Evolutionary conservation across 1,140 invertebrate genomes (phyloP), one percentile per base, ranked within the genome.

Genomic region (Venustaconcha ellipsiformis): DNA sequence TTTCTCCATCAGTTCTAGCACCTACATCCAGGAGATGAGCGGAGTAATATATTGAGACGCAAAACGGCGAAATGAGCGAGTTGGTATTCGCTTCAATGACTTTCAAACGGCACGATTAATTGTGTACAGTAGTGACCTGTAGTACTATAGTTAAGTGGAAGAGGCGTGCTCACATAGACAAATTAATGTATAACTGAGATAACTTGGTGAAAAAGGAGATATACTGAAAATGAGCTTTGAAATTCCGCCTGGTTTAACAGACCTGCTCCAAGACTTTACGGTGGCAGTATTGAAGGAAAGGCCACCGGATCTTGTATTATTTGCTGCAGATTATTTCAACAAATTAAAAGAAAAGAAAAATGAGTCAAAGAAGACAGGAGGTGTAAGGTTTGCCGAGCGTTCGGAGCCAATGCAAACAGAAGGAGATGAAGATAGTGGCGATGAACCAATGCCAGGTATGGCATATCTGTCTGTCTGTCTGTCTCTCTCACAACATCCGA

Each of bases 181-280:
- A 48, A 48, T 8, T 48, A 48, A 48, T 48, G 37, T 48, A 48
- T 48, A 48, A 48, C 37, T 6, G 37, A 11, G 37, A 48, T 48
- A 48, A 48, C 37, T 48, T 11, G 37, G 37, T 48, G 11, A 48
- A 48, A 48, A 48, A 48, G 37, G 11, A 48, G 37, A 48, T 48
- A 48, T 70, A 72, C 14, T 63, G 57, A 72, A 58, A 68, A 90
- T 90, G 89, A 89, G 85, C 82, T 89, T 90, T 78, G 90, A 90
- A 83, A 91, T 98, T 87, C 96, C 96, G 67, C 94, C 96, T 88
- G 95, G 97, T 88, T 92, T 99, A 80, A 94, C 96, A 85, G 96
- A 98, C 90, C 93, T 98, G 80, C 92, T 99, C 72, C 92, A 99
- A 87, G 96, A 98, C 88, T 99, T 99, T 90, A 98, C 97, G 74